Base-by-base conservation (phyloP, 2,113 vertebrate species). In the Panthera uncia region DNA sequence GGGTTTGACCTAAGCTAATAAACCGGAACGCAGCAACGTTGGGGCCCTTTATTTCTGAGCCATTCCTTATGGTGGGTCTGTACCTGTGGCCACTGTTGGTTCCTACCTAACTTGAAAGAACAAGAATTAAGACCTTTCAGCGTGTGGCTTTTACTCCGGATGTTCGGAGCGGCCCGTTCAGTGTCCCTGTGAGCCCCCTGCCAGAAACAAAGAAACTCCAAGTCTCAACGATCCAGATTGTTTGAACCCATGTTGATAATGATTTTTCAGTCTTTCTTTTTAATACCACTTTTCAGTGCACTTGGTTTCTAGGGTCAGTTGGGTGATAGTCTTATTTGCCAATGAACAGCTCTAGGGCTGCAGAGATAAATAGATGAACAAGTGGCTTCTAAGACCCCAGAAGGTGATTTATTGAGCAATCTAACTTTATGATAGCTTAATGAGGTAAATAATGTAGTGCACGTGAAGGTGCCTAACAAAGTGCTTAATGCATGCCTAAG, bases 91-190 rank as follows among this genome's bases (percentile, higher is more conserved):
- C 74, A 92, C 18, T 96, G 91, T 92, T 69, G 33, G 8, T 84
- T 91, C 16, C 45, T 88, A 33, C 13, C 4, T 19, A 95, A 89
- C 69, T 94, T 96, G 19, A 73, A 95, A 95, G 76, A 91, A 87
- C 16, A 69, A 88, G 36, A 96, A 93, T 92, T 84, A 95, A 93
- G 36, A 91, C 18, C n/a, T 95, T 96, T 93, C 91, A 65, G 33
- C 31, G 74, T 93, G 23, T 83, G 48, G 14, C 27, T 95, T 94
- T 93, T 84, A 82, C 57, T 86, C 19, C 61, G 57, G 71, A n/a
- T 76, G 41, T 68, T 88, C 84, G 29, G 13, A 48, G 4, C 74
- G 33, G 57, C 12, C 50, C 38, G 29, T 85, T 96, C 15, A 73
- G 21, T 88, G 36, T 88, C 65, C 31, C 90, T 71, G 50, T 93